Conservation (phyloP, 2,888 invertebrate species). For the Ceraclea dissimilis region DNA sequence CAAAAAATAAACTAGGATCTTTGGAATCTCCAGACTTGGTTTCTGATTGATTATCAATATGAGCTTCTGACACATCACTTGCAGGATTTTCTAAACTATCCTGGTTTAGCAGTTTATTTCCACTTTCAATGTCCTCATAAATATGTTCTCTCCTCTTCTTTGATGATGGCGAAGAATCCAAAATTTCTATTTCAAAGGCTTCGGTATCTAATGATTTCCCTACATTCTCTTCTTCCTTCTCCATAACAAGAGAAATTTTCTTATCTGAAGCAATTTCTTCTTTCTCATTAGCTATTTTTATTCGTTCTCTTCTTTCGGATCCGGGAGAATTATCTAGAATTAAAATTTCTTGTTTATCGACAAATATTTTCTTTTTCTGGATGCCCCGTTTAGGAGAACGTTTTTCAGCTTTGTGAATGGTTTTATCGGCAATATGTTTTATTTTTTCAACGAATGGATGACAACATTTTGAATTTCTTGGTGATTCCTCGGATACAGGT, state of each 20-base stretch:
- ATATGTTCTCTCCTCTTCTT: conserved; percentile 53
- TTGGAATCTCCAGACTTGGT: conserved; percentile 43
- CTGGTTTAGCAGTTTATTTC: conserved; percentile 33
- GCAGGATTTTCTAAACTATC: conserved; percentile 26
- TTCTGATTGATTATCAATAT: conserved; percentile 5
- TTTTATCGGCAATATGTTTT: conserved; percentile 55
- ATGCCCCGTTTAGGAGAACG: conserved; percentile 27
- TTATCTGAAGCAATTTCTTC: conserved; percentile 14
- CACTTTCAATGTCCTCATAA: conserved; percentile 54
- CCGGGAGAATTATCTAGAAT: conserved; percentile 55
- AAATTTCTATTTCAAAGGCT: background rate
- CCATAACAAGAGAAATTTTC: conserved; percentile 21
- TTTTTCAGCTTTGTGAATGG: conserved; percentile 47
- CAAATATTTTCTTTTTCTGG: conserved; percentile 43
- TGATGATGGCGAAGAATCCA: conserved; percentile 39
- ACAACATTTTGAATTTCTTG: conserved; percentile 49
- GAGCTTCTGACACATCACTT: conserved; percentile 22
- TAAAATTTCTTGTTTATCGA: conserved; percentile 51
- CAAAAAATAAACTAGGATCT: conserved; percentile 43
- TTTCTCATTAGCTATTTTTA: conserved; percentile 36
- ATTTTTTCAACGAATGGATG: conserved; percentile 58
- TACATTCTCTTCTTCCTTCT: background rate
- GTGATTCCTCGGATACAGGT: conserved; percentile 35
- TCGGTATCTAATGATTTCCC: too few relatives aligned
- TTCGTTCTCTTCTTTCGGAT: conserved; percentile 45